phyloP scores from a whole-genome alignment of 2,113 vertebrate genomes.

The Nibea coibor region DNA sequence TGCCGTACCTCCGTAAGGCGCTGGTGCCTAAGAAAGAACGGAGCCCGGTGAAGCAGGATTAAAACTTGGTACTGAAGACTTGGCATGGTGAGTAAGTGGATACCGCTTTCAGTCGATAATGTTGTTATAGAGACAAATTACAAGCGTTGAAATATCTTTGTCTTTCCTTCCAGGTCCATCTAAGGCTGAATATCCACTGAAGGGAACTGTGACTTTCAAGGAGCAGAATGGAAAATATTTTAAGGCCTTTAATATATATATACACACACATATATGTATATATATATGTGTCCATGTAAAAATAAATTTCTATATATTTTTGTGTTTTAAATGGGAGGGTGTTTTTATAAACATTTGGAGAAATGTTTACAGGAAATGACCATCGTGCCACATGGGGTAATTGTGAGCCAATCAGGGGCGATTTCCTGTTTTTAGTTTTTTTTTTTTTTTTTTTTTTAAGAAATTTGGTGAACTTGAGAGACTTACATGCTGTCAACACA shows the following conservation, averaged over 20 bases:
- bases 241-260: conserved; percentile 84
- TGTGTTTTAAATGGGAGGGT: conserved; percentile 74
- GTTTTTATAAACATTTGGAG: conserved; percentile 76
- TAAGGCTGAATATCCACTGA: conserved; percentile 69
- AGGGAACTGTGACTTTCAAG: conserved; percentile 81
- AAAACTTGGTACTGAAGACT: conserved; percentile 51
- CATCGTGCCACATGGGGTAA: conserved; percentile 78
- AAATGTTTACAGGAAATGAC: conserved; percentile 81
- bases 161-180: conserved; percentile 67
- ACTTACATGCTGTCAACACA: conserved; percentile 66
- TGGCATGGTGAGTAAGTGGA: conserved; percentile 56
- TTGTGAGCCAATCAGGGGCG: conserved; percentile 72
- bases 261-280: neutral
- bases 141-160: neutral
- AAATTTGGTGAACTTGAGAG: conserved; percentile 53
- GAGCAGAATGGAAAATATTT: conserved; percentile 81
- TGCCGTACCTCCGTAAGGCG: conserved; percentile 89
- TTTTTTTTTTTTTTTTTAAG: conserved; percentile 14
- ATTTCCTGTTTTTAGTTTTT: conserved; percentile 59
- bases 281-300: conserved; percentile 75
- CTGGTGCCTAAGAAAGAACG: conserved; percentile 89
- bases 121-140: neutral
- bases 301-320: conserved; percentile 84
- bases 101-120: neutral
- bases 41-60: conserved; percentile 73